Conservation (phyloP, 2,113 vertebrate species). For the Vulpes vulpes region DNA sequence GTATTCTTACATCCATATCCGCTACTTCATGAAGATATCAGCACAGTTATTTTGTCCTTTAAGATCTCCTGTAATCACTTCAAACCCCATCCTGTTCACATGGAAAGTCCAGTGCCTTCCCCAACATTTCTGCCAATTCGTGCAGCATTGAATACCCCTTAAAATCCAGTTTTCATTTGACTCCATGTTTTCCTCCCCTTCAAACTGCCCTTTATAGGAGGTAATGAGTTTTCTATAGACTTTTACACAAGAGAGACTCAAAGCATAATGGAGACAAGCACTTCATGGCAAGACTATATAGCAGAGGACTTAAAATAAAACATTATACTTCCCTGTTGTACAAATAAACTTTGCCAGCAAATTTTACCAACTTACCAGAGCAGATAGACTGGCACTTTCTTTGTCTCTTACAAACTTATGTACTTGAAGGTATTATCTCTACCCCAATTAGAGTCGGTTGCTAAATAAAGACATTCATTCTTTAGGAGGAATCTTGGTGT, state of each 20-base stretch:
- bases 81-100: background rate
- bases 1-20: background rate
- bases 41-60: background rate
- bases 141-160: background rate
- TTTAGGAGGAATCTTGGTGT: background rate
- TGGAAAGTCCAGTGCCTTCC: background rate
- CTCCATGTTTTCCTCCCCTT: background rate
- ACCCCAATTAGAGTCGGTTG: background rate
- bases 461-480: background rate
- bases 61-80: background rate
- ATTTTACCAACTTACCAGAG: background rate
- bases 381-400: background rate
- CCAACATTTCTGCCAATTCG: background rate
- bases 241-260: background rate
- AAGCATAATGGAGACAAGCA: background rate
- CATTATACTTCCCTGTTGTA: background rate
- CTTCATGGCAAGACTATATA: background rate
- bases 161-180: background rate
- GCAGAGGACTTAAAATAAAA: conserved; percentile 1
- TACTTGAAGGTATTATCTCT: background rate
- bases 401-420: background rate
- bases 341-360: background rate
- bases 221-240: background rate
- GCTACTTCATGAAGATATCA: background rate
- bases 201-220: background rate